These are phyloP conservation scores for Pelagia noctiluca DNA, from an alignment of 30 jellyfish, hydroid and myxozoan genomes.

Conservation along the genomic window DNA sequence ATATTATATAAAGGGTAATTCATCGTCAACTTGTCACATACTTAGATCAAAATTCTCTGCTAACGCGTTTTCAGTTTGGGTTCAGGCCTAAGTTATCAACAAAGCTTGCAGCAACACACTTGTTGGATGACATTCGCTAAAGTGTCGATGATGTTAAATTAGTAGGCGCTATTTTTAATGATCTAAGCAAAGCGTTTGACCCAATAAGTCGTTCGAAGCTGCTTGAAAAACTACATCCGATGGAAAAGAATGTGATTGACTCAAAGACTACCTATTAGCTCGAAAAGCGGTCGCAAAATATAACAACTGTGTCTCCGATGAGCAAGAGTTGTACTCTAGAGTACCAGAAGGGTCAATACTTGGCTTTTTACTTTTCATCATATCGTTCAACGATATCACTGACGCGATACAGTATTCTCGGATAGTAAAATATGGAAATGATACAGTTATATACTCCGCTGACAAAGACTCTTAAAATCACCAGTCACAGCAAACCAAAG, in stretches of 20 bases:
- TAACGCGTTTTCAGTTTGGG: slow-evolving; percentile 6
- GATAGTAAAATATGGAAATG: slow-evolving; percentile 26
- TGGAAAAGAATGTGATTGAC: slow-evolving; percentile 22
- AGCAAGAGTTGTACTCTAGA: slow-evolving; percentile 19
- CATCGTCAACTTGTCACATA: slow-evolving; percentile 26
- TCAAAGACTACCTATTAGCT: slow-evolving; percentile 21
- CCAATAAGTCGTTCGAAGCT: slow-evolving; percentile 26
- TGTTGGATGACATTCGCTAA: slow-evolving; percentile 22
- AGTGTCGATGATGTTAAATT: slow-evolving; percentile 18
- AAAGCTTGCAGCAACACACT: slow-evolving; percentile 18
- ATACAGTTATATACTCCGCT: slow-evolving; percentile 25
- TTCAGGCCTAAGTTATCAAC: slow-evolving; percentile 40
- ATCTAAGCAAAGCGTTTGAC: slow-evolving; percentile 17
- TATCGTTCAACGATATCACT: slow-evolving; percentile 3
- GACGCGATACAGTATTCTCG: slow-evolving; percentile 18
- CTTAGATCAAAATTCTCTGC: slow-evolving; percentile 3
- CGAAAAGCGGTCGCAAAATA: slow-evolving; percentile 24
- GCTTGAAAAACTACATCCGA: slow-evolving; percentile 11
- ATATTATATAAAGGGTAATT: slow-evolving; percentile 18
- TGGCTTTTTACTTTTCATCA: background rate
- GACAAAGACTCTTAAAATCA: slow-evolving; percentile 28
- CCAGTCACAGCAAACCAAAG: slow-evolving; percentile 59
- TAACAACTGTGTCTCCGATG: slow-evolving; percentile 16
- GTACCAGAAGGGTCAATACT: slow-evolving; percentile 43
- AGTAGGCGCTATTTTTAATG: slow-evolving; percentile 22